Base-by-base conservation (phyloP, 2,797 vertebrate genomes). In the Takifugu rubripes region DNA sequence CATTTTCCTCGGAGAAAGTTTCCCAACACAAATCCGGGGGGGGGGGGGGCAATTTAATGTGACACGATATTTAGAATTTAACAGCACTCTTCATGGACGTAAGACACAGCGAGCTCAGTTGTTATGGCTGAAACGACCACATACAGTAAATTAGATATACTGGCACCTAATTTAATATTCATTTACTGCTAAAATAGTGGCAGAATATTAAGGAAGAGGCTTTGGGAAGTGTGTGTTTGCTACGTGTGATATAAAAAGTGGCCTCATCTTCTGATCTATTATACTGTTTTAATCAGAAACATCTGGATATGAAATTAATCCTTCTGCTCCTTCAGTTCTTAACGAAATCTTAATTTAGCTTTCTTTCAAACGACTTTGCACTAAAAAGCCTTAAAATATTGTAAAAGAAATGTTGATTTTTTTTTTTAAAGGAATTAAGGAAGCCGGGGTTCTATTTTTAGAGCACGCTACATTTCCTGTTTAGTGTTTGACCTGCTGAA, bases 1-100 rank as follows among this genome's bases (percentile, higher is more conserved):
- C 80, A 69, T 84, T 48, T 84, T 85, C 82, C 77, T 64, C 77
- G 61, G 49, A 69, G 64, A 86, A 85, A 82, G 74, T 85, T 87
- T 84, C 75, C 75, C 59, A 29, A 61, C 66, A 75, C 80, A 81
- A 80, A 84, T 82, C 66, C 69, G 21, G 21, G 17, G 17, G 17
- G 17, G 17, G 17, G 17, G 17, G 17, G 17, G 21, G 21, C 1
- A 21, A 21, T 21, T 21, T 21, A 21, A 21, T 21, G 21, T 31
- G 49, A 50, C 29, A 44, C 49, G 6, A 1, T 49, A 49, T 54
- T 51, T 49, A 65, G 46, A 60, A 54, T 46, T 49, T 21, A 61
- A 57, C 44, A 44, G 48, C 16, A 25, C 44, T 52, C 66, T 55
- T 50, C 43, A 25, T 48, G 25, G 40, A 40, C 36, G 3, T 40